Conservation (phyloP, 2,888 invertebrate species). For the Ramazzottius varieornatus region DNA sequence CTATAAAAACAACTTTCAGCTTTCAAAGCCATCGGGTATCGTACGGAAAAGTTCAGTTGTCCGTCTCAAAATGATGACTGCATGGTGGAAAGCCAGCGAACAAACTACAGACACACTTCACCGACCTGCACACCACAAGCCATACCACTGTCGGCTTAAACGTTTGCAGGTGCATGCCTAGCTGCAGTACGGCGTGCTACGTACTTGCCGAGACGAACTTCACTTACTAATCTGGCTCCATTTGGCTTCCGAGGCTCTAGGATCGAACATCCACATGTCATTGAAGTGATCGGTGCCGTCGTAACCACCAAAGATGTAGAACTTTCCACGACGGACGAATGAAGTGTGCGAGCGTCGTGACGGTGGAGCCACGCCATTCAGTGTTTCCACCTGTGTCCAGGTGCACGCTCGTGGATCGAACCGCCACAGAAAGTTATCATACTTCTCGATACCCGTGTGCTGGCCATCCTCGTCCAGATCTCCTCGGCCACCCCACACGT, state of each 20-base stretch:
- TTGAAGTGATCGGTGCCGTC: slow-evolving; percentile 57
- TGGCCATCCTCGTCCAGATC: slow-evolving; percentile 42
- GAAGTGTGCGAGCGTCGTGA: slow-evolving; percentile 14
- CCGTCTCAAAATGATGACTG: too few relatives aligned
- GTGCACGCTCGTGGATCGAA: not conserved
- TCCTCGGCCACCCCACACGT: slow-evolving; percentile 20
- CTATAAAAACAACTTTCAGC: too few relatives aligned
- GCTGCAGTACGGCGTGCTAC: too few relatives aligned
- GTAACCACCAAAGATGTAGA: slow-evolving; percentile 73
- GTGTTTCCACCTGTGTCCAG: not conserved
- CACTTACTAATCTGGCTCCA: not conserved
- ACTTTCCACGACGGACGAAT: slow-evolving; percentile 46
- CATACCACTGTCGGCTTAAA: too few relatives aligned
- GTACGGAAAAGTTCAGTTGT: too few relatives aligned
- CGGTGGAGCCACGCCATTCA: not conserved
- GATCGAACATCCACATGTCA: slow-evolving; percentile 46
- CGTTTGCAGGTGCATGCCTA: too few relatives aligned
- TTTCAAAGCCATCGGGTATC: too few relatives aligned
- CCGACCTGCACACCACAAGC: too few relatives aligned
- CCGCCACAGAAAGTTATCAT: slow-evolving; percentile 14
- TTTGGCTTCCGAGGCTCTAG: slow-evolving; percentile 18
- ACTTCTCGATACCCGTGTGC: slow-evolving; percentile 37
- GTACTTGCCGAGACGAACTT: not conserved
- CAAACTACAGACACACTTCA: too few relatives aligned
- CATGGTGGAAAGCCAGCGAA: too few relatives aligned